Evolutionary conservation across 1,140 invertebrate genomes (phyloP), one percentile per base, ranked within the genome.

Genomic region (Trichogramma pretiosum): DNA sequence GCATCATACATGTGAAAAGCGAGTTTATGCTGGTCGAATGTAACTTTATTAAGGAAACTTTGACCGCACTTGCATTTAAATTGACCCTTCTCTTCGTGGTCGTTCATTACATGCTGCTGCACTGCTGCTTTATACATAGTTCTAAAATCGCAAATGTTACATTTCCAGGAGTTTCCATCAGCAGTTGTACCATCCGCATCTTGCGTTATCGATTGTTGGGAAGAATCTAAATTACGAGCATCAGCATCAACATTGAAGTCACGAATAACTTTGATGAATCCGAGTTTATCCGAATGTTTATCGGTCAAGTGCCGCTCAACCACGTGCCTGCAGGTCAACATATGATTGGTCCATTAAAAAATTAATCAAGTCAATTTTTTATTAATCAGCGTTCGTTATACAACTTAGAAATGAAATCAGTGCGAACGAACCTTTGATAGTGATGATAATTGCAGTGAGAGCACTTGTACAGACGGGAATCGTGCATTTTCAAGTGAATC

Each of bases 401-500:
- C n/a, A n/a, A n/a, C n/a, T n/a, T n/a, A n/a, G 36, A 50, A 51
- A 52, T 52, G 33, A 33, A 43, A 30, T 28, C 32, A 56, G 57
- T 26, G 55, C 46, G 49, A 49, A 61, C 59, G 59, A 64, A 70
- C 68, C 69, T 70, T 50, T 77, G 73, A 61, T 76, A 75, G 64
- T 85, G 79, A 54, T 81, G 73, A 63, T 79, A 79, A 56, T 73
- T 65, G 56, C 84, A 87, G 53, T 76, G 63, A 3, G 75, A 75
- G 67, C 84, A 88, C 54, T 80, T 81, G 61, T 82, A 86, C 18
- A 89, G 64, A 49, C 72, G 75, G 5, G 73, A 65, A 49, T 83
- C 83, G 67, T 89, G 86, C 71, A 87, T 78, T 67, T 82, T 82
- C 46, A 88, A 73, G 68, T 88, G 85, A 48, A 73, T 66, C 5